Percentiles rank a stretch among this genome's conserved stretches.
Conservation (phyloP, 2,888 invertebrate genomes). For the Ectemnius lituratus region DNA sequence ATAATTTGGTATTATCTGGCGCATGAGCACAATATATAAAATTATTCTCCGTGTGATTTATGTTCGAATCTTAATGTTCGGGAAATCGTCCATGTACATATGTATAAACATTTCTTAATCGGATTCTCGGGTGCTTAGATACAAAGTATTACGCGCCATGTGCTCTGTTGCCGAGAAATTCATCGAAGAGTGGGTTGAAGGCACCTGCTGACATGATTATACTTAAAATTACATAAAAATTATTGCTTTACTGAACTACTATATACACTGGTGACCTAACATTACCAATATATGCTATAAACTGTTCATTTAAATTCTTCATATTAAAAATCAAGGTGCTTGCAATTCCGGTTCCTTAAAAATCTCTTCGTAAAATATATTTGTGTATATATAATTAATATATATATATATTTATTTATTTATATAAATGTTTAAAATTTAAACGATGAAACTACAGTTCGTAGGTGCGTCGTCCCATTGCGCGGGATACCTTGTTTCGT, state of each 20-base stretch:
- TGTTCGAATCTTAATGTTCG: too few species aligned
- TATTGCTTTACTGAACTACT: slow-evolving; percentile 74
- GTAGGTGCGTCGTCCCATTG: slow-evolving; percentile 1
- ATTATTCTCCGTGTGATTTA: too few species aligned
- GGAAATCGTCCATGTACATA: too few species aligned
- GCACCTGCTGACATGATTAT: slow-evolving; percentile 72
- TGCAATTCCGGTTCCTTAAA: slow-evolving; percentile 53
- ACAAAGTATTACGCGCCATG: too few species aligned
- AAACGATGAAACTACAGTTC: slow-evolving; percentile 52
- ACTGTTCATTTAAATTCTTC: slow-evolving; percentile 32
- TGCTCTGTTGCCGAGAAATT: slow-evolving; percentile 33
- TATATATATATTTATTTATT: slow-evolving; percentile 21
- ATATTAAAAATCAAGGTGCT: slow-evolving; percentile 58
- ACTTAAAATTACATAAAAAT: slow-evolving; percentile 74
- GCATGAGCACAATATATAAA: too few species aligned
- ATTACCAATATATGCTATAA: slow-evolving; percentile 53
- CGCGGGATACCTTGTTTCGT: neutral
- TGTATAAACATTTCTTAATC: too few species aligned
- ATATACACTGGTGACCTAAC: slow-evolving; percentile 71
- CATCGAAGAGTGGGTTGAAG: slow-evolving; percentile 65
- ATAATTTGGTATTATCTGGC: slow-evolving; percentile 19
- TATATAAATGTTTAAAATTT: slow-evolving; percentile 28
- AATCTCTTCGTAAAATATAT: slow-evolving; percentile 66
- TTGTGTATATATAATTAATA: slow-evolving; percentile 44
- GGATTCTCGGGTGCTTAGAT: too few species aligned